Evolutionary conservation across 2,888 invertebrate genomes (phyloP).

Genomic region (Pseudanteris insignis): DNA sequence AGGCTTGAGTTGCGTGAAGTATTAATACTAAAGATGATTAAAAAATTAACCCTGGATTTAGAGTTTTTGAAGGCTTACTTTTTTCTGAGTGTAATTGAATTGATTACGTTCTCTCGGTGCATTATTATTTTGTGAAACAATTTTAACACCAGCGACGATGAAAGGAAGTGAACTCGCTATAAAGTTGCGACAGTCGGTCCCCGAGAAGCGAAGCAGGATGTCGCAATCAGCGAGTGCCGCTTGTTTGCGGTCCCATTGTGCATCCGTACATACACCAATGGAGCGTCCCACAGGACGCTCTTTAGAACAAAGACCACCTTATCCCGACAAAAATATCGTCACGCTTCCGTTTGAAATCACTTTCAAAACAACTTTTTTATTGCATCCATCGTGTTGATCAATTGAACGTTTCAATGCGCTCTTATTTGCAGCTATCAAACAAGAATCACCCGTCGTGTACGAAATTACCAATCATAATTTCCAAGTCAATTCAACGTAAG

Average conservation of each 20-base stretch:
- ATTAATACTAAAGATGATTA: too few relatives aligned
- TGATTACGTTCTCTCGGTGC: slow-evolving; percentile 2
- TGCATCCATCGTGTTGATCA: not conserved
- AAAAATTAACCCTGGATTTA: too few relatives aligned
- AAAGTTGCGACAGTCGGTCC: slow-evolving; percentile 41
- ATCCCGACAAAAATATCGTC: slow-evolving; percentile 19
- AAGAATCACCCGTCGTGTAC: too few relatives aligned
- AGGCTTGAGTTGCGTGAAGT: too few relatives aligned
- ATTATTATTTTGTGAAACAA: slow-evolving; percentile 33
- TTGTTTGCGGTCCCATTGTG: slow-evolving; percentile 46
- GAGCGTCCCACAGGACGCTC: slow-evolving; percentile 40
- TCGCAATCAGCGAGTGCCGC: slow-evolving; percentile 44
- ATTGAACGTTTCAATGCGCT: too few relatives aligned
- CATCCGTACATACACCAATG: slow-evolving; percentile 41
- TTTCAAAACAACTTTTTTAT: not conserved
- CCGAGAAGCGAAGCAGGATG: slow-evolving; percentile 46
- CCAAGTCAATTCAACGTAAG: too few relatives aligned
- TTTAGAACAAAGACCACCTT: slow-evolving; percentile 35
- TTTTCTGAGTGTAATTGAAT: too few relatives aligned
- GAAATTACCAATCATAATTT: too few relatives aligned
- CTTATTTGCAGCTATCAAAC: too few relatives aligned
- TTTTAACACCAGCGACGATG: slow-evolving; percentile 40
- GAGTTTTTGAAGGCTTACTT: too few relatives aligned
- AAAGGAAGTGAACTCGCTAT: slow-evolving; percentile 43
- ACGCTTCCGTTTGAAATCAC: slow-evolving; percentile 4